These are phyloP conservation scores for Volucella inflata DNA, from an alignment of 2,888 invertebrate species.

Conservation along the genomic window DNA sequence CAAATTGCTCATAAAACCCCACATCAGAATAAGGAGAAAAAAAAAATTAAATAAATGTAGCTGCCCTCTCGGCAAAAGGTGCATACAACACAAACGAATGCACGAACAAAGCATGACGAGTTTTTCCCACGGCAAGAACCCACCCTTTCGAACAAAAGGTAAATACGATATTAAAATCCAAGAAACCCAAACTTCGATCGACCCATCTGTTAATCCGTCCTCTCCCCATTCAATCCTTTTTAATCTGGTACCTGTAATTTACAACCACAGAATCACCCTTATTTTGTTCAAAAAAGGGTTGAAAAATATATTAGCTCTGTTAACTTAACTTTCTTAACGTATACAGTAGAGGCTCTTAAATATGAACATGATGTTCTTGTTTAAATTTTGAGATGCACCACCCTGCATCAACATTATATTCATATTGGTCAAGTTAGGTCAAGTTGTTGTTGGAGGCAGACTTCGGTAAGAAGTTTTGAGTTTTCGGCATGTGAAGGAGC, in stretches of 20 bases:
- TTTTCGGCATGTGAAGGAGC: no score
- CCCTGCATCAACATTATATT: no score
- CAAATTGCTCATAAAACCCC: no score
- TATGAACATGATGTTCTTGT: no score
- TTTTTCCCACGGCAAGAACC: neutral
- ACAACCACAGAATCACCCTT: conserved; percentile 51
- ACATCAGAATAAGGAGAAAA: neutral
- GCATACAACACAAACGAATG: neutral
- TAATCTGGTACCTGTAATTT: conserved; percentile 46
- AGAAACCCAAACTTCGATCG: conserved; percentile 3
- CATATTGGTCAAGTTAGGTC: no score
- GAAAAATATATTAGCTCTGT: conserved; percentile 45
- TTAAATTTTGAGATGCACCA: neutral
- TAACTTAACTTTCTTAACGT: neutral
- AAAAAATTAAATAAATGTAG: no score
- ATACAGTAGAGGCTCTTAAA: conserved; percentile 16
- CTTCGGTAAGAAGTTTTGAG: no score
- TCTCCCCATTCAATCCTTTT: conserved; percentile 4
- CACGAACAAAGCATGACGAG: neutral
- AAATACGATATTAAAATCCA: neutral
- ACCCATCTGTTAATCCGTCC: conserved; percentile 29
- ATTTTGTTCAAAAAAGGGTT: conserved; percentile 41
- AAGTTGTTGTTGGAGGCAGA: no score
- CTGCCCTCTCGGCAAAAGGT: no score
- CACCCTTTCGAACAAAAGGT: neutral